A percentile compares a stretch with the other conserved stretches of the same genome.
Conservation (phyloP, 2,113 vertebrate genomes). For the Gorsachius goisagi region DNA sequence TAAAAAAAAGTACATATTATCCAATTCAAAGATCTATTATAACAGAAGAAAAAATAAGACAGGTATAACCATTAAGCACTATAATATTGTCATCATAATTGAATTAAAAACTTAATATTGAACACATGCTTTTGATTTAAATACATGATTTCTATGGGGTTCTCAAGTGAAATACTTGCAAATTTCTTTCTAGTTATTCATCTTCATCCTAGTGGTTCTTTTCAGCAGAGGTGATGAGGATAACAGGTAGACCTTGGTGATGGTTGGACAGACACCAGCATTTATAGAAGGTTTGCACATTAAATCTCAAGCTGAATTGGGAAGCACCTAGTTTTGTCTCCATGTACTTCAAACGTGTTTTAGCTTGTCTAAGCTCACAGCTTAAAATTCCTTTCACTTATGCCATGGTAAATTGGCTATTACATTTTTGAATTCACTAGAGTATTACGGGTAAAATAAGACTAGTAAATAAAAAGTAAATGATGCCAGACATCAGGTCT, state of each 20-base stretch:
- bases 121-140: not conserved
- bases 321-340: not conserved
- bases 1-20: too few relatives aligned
- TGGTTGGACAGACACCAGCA: not conserved
- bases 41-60: not conserved
- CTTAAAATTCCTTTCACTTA: not conserved
- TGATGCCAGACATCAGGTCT: not conserved
- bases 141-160: not conserved
- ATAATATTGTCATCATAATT: not conserved
- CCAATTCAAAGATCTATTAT: not conserved
- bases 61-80: not conserved
- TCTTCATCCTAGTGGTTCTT: not conserved
- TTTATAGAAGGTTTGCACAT: not conserved
- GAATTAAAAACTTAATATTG: not conserved
- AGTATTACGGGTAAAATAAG: not conserved
- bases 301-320: not conserved
- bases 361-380: not conserved
- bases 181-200: not conserved
- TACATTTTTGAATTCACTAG: not conserved
- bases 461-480: not conserved
- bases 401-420: rapidly evolving
- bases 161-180: not conserved
- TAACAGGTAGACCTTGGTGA: not conserved
- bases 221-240: not conserved
- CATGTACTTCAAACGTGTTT: not conserved